These are phyloP conservation scores for Chrysoperla carnea DNA, from an alignment of 1,140 invertebrate genomes.

Conservation along the genomic window DNA sequence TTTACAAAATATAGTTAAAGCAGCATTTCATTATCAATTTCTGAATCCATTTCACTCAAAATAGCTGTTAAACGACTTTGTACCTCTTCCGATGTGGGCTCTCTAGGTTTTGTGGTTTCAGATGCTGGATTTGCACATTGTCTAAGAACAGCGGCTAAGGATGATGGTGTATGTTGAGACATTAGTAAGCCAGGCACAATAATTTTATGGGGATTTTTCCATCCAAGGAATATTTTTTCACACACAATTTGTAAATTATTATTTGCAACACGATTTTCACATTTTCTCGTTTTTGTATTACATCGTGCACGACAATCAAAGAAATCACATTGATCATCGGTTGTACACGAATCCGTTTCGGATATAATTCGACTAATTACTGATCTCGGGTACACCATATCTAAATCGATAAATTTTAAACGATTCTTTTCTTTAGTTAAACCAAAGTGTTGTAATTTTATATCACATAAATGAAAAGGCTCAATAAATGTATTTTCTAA, in stretches of 20 bases:
- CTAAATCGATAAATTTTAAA: constrained; percentile 39
- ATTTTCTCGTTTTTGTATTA: constrained; percentile 24
- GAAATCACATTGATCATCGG: constrained; percentile 41
- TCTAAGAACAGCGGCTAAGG: constrained; percentile 29
- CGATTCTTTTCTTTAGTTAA: constrained; percentile 27
- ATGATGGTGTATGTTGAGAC: constrained; percentile 32
- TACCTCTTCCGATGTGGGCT: constrained; percentile 20
- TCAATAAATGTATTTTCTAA: constrained; percentile 34
- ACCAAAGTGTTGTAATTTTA: constrained; percentile 49
- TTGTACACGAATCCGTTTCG: constrained; percentile 25
- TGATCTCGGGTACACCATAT: constrained; percentile 29
- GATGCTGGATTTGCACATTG: constrained; percentile 33
- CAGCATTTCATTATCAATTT: constrained; percentile 17
- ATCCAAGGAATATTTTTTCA: constrained; percentile 42
- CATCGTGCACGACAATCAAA: constrained; percentile 44
- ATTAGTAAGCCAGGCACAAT: constrained; percentile 38
- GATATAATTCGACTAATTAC: constrained; percentile 24
- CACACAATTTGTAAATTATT: constrained; percentile 46
- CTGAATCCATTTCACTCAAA: constrained; percentile 25
- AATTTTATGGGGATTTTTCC: constrained; percentile 35
- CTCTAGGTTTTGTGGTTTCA: constrained; percentile 23
- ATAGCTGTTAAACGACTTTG: constrained; percentile 29
- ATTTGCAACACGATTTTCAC: constrained; percentile 31
- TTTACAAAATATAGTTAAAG: not conserved
- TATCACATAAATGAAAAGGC: constrained; percentile 42